Percentiles rank a stretch among this genome's conserved stretches.
Conservation (phyloP, 2,888 invertebrate genomes). For the Pteria penguin region DNA sequence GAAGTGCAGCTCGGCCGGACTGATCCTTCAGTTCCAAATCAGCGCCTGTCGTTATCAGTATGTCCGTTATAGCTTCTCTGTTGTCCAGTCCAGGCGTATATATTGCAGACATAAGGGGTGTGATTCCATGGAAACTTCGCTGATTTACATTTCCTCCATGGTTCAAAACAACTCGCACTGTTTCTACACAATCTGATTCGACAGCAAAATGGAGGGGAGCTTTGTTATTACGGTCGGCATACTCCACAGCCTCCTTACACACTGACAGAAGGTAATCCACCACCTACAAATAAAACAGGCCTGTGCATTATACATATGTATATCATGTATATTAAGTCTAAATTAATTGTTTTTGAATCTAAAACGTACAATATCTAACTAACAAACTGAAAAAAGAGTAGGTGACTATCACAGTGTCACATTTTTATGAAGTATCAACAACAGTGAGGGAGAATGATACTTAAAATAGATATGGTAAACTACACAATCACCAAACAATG, state of each 20-base stretch:
- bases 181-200: conserved; percentile 59
- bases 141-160: conserved; percentile 61
- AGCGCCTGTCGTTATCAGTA: conserved; percentile 57
- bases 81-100: conserved; percentile 42
- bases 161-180: conserved; percentile 55
- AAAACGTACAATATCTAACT: no score
- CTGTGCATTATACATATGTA: no score
- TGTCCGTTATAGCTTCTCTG: conserved; percentile 43
- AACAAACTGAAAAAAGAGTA: no score
- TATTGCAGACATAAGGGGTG: conserved; percentile 64
- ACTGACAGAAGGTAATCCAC: conserved; percentile 57
- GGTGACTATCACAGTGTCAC: no score
- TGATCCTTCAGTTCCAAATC: conserved; percentile 58
- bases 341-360: no score
- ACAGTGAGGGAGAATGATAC: no score
- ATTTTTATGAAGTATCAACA: no score
- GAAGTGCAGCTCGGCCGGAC: conserved; percentile 62
- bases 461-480: no score
- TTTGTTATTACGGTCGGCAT: conserved; percentile 62
- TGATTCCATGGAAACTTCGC: conserved; percentile 57
- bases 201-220: conserved; percentile 67
- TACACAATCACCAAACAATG: no score
- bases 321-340: no score
- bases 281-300: conserved; percentile 21
- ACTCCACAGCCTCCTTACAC: conserved; percentile 46